Evolutionary conservation across 2,797 vertebrate genomes (phyloP).

Genomic region (Sphenodon punctatus): DNA sequence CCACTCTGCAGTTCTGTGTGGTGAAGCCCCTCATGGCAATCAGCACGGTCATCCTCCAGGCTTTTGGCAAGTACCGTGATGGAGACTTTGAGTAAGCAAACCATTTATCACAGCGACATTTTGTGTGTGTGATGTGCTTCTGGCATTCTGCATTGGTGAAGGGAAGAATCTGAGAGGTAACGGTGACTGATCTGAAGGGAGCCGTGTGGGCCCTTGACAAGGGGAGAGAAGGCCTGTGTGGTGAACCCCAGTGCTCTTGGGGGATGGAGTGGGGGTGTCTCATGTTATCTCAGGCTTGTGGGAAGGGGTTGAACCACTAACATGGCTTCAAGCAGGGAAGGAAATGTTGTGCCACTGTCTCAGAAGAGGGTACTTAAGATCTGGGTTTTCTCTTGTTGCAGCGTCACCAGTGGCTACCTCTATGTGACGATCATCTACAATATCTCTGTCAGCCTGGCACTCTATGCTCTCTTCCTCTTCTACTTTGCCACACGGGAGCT

Average conservation of each 20-base stretch:
- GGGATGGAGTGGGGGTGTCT: background rate
- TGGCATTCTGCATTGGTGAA: background rate
- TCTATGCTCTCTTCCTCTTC: constrained; percentile 97
- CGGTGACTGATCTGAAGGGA: rapidly evolving
- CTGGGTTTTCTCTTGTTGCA: constrained; percentile 55
- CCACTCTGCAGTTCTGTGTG: constrained; percentile 97
- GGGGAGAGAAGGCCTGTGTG: background rate
- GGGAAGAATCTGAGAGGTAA: background rate
- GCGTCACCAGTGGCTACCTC: constrained; percentile 92
- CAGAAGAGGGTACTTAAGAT: background rate
- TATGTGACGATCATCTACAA: constrained; percentile 96
- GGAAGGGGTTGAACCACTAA: background rate
- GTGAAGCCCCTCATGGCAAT: constrained; percentile 96
- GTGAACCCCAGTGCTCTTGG: background rate
- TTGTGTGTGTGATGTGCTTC: background rate
- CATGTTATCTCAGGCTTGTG: background rate
- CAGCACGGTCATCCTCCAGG: constrained; percentile 93
- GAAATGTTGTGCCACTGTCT: background rate
- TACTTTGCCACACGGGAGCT: constrained; percentile 92
- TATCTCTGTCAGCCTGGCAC: constrained; percentile 93
- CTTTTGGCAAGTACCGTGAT: constrained; percentile 93
- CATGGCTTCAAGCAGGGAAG: background rate
- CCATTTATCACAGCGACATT: background rate
- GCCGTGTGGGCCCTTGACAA: background rate
- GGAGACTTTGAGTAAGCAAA: constrained; percentile 94